Evolutionary conservation across 37 sponge, comb jelly and placozoan species (phyloP), one percentile per base, ranked within the genome.

Genomic region (Dysidea cf. avara): DNA sequence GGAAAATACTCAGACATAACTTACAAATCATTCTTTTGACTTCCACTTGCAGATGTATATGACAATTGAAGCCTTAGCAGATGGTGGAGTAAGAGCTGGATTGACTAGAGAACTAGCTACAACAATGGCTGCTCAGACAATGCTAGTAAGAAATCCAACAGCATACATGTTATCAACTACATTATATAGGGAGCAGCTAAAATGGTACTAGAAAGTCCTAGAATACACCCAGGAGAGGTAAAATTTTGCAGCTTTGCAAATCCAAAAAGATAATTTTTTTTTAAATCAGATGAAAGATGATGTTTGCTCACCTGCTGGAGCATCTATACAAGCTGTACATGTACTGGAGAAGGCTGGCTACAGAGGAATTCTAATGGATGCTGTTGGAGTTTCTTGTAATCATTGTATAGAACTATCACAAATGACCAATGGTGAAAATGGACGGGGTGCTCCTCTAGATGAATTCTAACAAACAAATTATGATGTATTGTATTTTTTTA

Each of bases 261-360:
- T n/a, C n/a, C n/a, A n/a, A n/a, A n/a, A n/a, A n/a, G n/a, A n/a
- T n/a, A n/a, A n/a, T n/a, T n/a, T n/a, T n/a, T n/a, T n/a, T n/a
- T n/a, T n/a, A n/a, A n/a, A n/a, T n/a, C 81, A 97, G 95, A 65
- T 97, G 48, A 97, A 97, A 63, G 99, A 97, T 74, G 81, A 73
- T 38, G 99, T 97, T 37, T 97, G 99, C 39, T 97, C 99, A 13
- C 99, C 99, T 6, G 95, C 93, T 13, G 99, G 99, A 25, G 83
- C 93, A 1, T 92, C 96, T 53, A 97, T 97, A 21, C 78, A 85
- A 54, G 99, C 89, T 14, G 77, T 97, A 24, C 62, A 89, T 13
- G 34, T 76, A 14, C 50, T 97, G 85, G 99, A 97, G 83, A 94
- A 80, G 58, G 84, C 84, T 3, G 99, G 99, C 1, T 87, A 89